Evolutionary conservation across 2,797 vertebrate species (phyloP), one percentile per base, ranked within the genome.

Genomic region (Pygocentrus nattereri): DNA sequence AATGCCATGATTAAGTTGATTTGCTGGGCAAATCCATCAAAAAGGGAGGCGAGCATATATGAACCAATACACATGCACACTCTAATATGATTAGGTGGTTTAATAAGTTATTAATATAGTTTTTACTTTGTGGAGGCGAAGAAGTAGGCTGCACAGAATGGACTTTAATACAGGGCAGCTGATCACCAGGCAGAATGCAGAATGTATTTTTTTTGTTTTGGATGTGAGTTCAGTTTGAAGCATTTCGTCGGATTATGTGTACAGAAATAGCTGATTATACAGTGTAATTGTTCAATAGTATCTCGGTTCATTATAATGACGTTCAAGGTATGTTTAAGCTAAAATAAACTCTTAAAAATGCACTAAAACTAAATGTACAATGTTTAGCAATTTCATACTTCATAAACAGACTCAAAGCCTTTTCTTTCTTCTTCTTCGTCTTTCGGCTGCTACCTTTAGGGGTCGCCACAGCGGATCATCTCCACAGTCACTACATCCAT

Each of bases 71-170:
- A 86, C 88, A 94, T 78, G 86, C 91, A 90, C 81, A 84, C 88
- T 64, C 31, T 94, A 93, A 94, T 93, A 88, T 86, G 91, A 94
- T 93, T 93, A 93, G 91, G 78, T 67, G 80, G 91, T 94, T 93
- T 93, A 93, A 93, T 93, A 93, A 92, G 90, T 93, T 93, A 92
- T 94, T 94, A 94, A 91, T 93, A 89, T 70, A 90, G 88, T 92
- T 92, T 88, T 84, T 76, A 70, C 90, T 87, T 79, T 83, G 88
- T 87, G 82, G 87, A 92, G 89, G 92, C 91, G 85, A 88, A 92
- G 89, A 90, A 80, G 85, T 90, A 86, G 89, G 90, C 38, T 69
- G 56, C 82, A 88, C 67, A 85, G 87, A 91, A 91, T 82, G 86
- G 73, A 76, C 52, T n/a, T 59, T 75, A 84, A 83, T 80, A 71